Evolutionary conservation across 2,113 vertebrate species (phyloP).

Genomic region (Lichenostomus cassidix): DNA sequence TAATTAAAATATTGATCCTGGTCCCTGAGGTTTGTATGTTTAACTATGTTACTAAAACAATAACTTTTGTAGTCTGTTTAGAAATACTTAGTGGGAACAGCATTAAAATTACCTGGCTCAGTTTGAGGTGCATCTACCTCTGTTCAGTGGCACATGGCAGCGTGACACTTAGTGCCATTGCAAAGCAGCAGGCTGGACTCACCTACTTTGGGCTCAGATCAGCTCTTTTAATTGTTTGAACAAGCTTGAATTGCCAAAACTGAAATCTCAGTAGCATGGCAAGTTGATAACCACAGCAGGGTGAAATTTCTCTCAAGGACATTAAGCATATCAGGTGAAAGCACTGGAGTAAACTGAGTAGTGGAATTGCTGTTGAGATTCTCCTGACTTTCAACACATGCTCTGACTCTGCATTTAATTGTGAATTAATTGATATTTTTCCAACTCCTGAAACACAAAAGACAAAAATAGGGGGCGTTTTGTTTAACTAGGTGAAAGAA

Average conservation of each 20-base stretch:
- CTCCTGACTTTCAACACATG: background rate
- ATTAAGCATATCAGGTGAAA: background rate
- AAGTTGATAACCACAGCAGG: background rate
- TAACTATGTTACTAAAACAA: background rate
- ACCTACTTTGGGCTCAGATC: background rate
- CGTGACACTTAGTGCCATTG: background rate
- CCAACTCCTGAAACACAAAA: background rate
- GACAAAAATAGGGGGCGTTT: background rate
- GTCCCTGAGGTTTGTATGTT: background rate
- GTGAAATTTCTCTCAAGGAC: background rate
- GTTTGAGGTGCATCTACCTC: background rate
- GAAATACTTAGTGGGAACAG: background rate
- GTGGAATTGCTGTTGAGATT: background rate
- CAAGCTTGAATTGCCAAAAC: background rate
- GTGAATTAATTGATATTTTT: background rate
- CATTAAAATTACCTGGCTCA: background rate
- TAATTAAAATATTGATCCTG: conserved; percentile 4
- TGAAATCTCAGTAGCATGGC: background rate
- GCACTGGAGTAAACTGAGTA: background rate
- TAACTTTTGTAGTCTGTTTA: background rate
- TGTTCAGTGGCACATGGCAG: fast-evolving
- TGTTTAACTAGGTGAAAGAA: background rate
- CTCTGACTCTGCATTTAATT: background rate
- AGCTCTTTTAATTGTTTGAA: background rate
- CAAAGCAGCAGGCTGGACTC: background rate